phyloP scores from a whole-genome alignment of 2,888 invertebrate genomes.

The Willowsia nigromaculata region DNA sequence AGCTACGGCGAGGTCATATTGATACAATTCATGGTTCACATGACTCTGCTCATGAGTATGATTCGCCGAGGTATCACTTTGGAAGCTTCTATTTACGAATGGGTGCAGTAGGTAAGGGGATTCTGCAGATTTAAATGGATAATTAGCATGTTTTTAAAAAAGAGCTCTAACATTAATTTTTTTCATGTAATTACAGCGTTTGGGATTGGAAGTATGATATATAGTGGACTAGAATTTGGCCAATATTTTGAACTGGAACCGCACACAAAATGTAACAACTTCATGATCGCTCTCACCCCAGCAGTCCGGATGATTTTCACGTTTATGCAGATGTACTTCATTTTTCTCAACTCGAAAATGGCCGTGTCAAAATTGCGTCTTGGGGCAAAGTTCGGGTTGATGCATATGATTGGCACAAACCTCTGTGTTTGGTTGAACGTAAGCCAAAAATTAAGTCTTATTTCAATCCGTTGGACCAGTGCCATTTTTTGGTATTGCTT shows the following conservation, averaged over 20 bases:
- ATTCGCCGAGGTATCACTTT: constrained; percentile 64
- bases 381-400: constrained; percentile 95
- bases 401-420: constrained; percentile 99
- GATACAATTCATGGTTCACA: constrained; percentile 1
- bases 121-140: background rate
- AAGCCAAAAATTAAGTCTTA: no score
- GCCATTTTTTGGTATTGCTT: constrained; percentile 11
- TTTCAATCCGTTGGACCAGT: background rate
- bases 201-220: constrained; percentile 98
- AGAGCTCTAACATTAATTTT: background rate
- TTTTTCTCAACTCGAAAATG: constrained; percentile 88
- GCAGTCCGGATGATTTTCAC: constrained; percentile 97
- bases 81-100: constrained; percentile 77
- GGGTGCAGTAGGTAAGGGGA: constrained; percentile 81
- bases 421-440: constrained; percentile 98
- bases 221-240: constrained; percentile 96
- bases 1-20: constrained; percentile 30
- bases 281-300: constrained; percentile 93
- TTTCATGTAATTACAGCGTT: constrained; percentile 86
- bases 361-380: constrained; percentile 75
- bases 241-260: constrained; percentile 95
- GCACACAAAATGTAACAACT: constrained; percentile 94
- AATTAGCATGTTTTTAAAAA: background rate
- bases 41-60: constrained; percentile 33
- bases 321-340: constrained; percentile 98